Percentiles rank a stretch among this genome's conserved stretches.
Conservation (phyloP, 2,797 vertebrate species). For the Novumbra hubbsi region DNA sequence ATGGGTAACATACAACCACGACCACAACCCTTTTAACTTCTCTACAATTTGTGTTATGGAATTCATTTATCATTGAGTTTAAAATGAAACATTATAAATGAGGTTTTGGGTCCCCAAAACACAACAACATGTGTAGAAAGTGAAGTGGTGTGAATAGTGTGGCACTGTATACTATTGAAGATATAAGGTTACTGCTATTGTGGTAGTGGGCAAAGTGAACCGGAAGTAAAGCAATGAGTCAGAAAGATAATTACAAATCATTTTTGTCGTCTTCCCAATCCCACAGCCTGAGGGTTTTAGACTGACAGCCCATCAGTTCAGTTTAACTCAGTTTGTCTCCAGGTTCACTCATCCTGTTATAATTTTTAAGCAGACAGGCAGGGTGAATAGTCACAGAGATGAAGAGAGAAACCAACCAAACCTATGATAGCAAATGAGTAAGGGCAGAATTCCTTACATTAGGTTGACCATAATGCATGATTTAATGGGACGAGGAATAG, state of each 20-base stretch:
- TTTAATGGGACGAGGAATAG: no score
- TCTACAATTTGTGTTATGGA: no score
- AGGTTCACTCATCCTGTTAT: slow-evolving; percentile 24
- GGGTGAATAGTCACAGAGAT: background rate
- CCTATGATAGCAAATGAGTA: no score
- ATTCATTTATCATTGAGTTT: no score
- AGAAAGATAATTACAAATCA: slow-evolving; percentile 4
- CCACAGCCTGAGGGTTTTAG: slow-evolving; percentile 21
- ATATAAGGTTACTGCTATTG: slow-evolving; percentile 2
- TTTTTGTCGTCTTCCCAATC: background rate
- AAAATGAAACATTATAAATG: no score
- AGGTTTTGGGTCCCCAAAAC: no score
- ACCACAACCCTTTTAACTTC: no score
- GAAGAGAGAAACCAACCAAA: background rate
- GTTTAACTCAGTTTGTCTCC: slow-evolving; percentile 19
- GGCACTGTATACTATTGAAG: no score
- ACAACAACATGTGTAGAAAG: no score
- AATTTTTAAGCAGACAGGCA: background rate
- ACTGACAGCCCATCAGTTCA: slow-evolving; percentile 24
- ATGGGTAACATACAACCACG: background rate
- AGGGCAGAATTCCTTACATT: no score
- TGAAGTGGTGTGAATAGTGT: no score
- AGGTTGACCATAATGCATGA: no score
- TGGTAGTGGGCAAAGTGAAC: background rate
- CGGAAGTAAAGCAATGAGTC: background rate